Conservation (phyloP, 2,113 vertebrate genomes). For the Opisthocomus hoazin region DNA sequence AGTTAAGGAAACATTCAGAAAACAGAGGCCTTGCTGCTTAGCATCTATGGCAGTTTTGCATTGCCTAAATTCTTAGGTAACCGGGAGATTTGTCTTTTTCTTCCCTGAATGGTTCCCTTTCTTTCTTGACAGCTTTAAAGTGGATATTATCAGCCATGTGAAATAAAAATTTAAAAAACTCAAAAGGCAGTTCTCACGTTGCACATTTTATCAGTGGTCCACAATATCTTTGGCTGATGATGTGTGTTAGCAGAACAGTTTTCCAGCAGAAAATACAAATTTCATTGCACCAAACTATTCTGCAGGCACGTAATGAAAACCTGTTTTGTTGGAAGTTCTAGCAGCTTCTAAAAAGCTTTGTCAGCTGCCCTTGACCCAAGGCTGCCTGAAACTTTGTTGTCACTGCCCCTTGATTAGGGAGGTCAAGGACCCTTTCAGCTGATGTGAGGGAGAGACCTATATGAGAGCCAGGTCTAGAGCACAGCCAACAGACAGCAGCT, state of each 20-base stretch:
- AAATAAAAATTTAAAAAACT: background rate
- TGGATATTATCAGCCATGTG: background rate
- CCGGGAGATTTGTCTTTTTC: background rate
- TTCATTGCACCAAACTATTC: background rate
- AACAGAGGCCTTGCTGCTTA: background rate
- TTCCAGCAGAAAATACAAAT: background rate
- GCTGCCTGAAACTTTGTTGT: background rate
- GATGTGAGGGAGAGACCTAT: background rate
- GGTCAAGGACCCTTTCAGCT: background rate
- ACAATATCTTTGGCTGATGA: background rate
- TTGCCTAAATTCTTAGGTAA: background rate
- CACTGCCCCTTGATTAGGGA: background rate
- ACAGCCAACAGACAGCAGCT: background rate
- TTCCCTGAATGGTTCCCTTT: background rate
- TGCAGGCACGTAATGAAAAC: background rate
- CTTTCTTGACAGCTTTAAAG: background rate
- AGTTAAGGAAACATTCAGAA: background rate
- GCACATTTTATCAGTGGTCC: background rate
- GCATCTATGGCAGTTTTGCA: background rate
- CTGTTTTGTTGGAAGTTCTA: background rate
- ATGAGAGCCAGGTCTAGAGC: background rate
- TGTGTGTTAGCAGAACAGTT: background rate
- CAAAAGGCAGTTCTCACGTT: background rate
- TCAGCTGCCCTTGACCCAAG: background rate
- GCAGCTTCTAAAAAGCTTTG: background rate